Evolutionary conservation across 2,797 vertebrate genomes (phyloP).

Genomic region (Tapirus indicus): DNA sequence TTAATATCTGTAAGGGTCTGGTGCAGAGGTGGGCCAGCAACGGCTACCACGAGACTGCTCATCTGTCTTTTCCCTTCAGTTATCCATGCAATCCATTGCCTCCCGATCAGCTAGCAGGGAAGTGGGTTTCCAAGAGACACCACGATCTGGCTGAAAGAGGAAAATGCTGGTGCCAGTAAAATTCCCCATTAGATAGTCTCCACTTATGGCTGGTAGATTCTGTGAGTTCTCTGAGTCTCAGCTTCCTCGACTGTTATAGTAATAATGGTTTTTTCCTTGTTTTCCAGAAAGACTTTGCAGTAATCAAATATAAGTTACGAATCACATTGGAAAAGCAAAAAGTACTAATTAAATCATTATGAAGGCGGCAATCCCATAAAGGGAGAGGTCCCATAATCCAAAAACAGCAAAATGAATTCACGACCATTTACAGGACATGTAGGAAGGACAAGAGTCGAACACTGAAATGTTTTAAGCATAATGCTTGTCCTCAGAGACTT

Average conservation of each 20-base stretch:
- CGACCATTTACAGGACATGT: neutral
- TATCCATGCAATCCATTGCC: fast-evolving
- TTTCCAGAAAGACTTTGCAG: neutral
- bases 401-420: neutral
- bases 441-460: neutral
- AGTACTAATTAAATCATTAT: neutral
- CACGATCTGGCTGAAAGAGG: neutral
- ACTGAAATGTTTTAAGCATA: fast-evolving
- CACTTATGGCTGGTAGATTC: neutral
- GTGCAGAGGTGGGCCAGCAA: too few species aligned
- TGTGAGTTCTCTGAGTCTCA: neutral
- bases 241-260: neutral
- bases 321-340: neutral
- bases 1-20: neutral
- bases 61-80: neutral
- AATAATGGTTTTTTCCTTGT: neutral
- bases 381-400: neutral
- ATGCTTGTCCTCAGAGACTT: neutral
- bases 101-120: neutral
- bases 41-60: fast-evolving
- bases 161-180: neutral
- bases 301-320: neutral
- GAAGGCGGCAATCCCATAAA: neutral
- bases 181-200: neutral
- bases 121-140: neutral